A percentile compares a stretch with the other conserved stretches of the same genome.
Conservation (phyloP, 2,888 invertebrate species). For the Alloplasta piceator region DNA sequence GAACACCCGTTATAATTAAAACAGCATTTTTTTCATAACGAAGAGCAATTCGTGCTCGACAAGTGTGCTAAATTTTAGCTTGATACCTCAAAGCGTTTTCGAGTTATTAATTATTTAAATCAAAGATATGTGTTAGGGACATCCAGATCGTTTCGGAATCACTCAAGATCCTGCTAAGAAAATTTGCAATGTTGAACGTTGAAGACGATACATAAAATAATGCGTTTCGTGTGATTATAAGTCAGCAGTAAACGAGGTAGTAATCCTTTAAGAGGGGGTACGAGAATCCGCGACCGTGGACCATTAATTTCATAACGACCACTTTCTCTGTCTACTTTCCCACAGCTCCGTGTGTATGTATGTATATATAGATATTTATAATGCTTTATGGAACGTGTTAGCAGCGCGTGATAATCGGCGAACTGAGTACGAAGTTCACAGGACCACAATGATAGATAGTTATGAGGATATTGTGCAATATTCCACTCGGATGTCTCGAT, state of each 20-base stretch:
- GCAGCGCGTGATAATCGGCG: conserved; percentile 45
- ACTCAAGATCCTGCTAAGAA: too few relatives aligned
- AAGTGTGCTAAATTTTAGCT: too few relatives aligned
- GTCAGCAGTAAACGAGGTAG: conserved; percentile 32
- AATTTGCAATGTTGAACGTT: too few relatives aligned
- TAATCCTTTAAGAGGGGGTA: conserved; percentile 13
- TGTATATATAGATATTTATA: conserved; percentile 8
- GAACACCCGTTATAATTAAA: too few relatives aligned
- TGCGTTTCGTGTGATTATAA: conserved; percentile 31
- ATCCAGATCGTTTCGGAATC: too few relatives aligned
- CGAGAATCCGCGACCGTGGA: conserved; percentile 44
- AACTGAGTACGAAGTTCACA: conserved; percentile 52
- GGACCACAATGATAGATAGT: conserved; percentile 53
- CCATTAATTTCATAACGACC: conserved; percentile 78
- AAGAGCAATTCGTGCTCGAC: too few relatives aligned
- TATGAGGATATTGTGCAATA: conserved; percentile 41
- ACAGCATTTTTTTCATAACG: too few relatives aligned
- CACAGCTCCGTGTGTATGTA: conserved; percentile 39
- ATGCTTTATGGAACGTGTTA: conserved; percentile 14
- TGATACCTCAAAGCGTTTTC: too few relatives aligned
- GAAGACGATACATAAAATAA: conserved; percentile 2
- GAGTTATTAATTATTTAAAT: too few relatives aligned
- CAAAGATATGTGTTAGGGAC: too few relatives aligned
- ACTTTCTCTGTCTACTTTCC: conserved; percentile 78
- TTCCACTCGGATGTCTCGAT: neutral